Evolutionary conservation across 2,888 invertebrate genomes (phyloP), one percentile per base, ranked within the genome.

Genomic region (Augiades crinisus): DNA sequence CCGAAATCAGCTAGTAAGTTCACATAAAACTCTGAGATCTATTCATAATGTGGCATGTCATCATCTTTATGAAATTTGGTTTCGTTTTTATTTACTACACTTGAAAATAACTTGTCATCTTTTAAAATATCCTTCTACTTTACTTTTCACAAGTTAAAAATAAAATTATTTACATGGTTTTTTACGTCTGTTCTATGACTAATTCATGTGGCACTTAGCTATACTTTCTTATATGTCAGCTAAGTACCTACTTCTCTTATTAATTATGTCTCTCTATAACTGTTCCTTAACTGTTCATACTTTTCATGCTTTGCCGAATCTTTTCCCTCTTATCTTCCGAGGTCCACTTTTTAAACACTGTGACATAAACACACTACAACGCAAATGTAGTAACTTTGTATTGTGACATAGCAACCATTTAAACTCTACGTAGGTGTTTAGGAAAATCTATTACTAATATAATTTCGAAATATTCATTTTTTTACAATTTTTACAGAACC

Each of bases 401-500:
- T 37, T 21, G 34, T 22, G 22, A 31, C 12, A 21, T 8, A 24
- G 46, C n/a, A 41, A 37, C 10, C 36, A n/a, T n/a, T n/a, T 41
- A 16, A 43, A 30, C 31, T n/a, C n/a, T 47, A 8, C 12, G 37
- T 37, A 41, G 16, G 17, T 7, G n/a, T n/a, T n/a, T n/a, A n/a
- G n/a, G n/a, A n/a, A n/a, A 10, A 22, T 17, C 0, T 41, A 30
- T 21, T 2, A 4, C 12, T 6, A 10, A 10, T 16, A 24, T 2
- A 8, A 41, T 34, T 21, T 5, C 19, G 1, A 47, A 10, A 16
- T 47, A 12, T 30, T 36, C 13, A 49, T 0, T 7, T 21, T 43
- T 31, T 6, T 19, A 44, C 22, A 34, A 44, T 54, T 55, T 86
- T 92, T 65, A 30, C 92, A 98, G 98, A 96, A 85, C 97, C 98